Conservation (phyloP, 2,797 vertebrate genomes). For the Eremophila alpestris region DNA sequence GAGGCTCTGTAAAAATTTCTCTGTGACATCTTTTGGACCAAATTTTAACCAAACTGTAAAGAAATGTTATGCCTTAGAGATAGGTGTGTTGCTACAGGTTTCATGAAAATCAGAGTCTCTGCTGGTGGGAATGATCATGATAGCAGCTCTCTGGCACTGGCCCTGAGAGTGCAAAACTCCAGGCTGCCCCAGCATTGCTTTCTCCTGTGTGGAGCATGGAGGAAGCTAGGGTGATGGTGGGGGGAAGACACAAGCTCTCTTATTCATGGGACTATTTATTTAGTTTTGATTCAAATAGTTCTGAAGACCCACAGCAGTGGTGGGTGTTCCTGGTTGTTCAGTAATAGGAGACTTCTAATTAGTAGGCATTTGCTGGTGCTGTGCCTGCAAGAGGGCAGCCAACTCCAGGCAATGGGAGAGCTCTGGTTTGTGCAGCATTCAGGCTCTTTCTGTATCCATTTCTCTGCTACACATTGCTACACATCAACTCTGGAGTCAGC, state of each 20-base stretch:
- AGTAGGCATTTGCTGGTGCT: not conserved
- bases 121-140: not conserved
- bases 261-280: not conserved
- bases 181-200: not conserved
- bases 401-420: rapidly evolving
- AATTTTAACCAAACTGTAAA: not conserved
- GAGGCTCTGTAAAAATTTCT: not conserved
- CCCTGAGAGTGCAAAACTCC: not conserved
- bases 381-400: not conserved
- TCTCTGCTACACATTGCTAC: not conserved
- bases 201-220: not conserved
- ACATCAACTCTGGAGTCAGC: not conserved
- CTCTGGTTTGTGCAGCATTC: not conserved
- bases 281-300: not conserved
- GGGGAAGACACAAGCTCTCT: not conserved
- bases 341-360: not conserved
- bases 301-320: not conserved
- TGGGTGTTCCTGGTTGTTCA: not conserved
- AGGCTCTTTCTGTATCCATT: not conserved
- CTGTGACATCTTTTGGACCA: not conserved
- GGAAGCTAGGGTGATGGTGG: not conserved
- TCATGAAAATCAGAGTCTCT: not conserved
- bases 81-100: not conserved
- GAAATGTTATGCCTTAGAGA: not conserved
- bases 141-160: not conserved